Evolutionary conservation across 2,888 invertebrate genomes (phyloP).

Genomic region (Papilio gigon): DNA sequence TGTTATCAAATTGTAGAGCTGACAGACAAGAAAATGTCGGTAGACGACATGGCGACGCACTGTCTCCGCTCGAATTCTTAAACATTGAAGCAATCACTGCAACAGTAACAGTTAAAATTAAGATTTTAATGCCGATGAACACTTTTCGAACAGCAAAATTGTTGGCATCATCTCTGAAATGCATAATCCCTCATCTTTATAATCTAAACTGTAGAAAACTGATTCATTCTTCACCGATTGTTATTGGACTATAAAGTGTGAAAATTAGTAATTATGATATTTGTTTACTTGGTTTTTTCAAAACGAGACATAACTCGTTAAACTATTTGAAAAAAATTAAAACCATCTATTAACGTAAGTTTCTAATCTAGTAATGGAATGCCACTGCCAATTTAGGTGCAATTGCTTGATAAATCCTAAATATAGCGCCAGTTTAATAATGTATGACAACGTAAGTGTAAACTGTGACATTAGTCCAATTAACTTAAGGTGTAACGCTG

Average conservation of each 20-base stretch:
- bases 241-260: not conserved
- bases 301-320: not conserved
- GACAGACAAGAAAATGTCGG: not conserved
- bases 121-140: not conserved
- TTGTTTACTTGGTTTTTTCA: too few species aligned
- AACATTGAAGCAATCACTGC: not conserved
- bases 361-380: not conserved
- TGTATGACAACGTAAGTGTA: slow-evolving; percentile 10
- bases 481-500: not conserved
- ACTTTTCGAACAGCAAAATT: not conserved
- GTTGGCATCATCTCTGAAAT: too few species aligned
- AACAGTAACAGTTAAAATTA: not conserved
- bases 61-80: not conserved
- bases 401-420: not conserved
- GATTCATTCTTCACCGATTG: not conserved
- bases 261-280: not conserved
- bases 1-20: slow-evolving; percentile 7
- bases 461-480: slow-evolving; percentile 1
- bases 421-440: not conserved
- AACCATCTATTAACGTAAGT: not conserved
- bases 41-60: slow-evolving; percentile 2
- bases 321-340: not conserved
- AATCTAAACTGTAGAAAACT: too few species aligned
- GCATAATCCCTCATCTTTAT: not conserved
- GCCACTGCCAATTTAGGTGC: not conserved